Conservation (phyloP, 2,113 vertebrate species). For the Mugil cephalus region DNA sequence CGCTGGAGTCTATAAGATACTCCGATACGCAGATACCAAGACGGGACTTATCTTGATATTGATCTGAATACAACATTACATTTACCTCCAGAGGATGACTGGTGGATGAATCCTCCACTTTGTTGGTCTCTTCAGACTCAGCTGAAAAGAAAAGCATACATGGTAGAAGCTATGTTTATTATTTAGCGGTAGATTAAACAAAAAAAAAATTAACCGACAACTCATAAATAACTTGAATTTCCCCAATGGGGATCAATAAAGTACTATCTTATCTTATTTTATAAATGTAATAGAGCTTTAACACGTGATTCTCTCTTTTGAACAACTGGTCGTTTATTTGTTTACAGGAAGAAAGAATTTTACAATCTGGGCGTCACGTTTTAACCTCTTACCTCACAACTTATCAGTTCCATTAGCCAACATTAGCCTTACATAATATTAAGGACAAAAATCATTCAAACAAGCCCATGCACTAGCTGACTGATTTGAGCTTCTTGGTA, state of each 20-base stretch:
- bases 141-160: conserved; percentile 55
- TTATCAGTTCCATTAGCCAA: conserved; percentile 4
- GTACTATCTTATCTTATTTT: too few species aligned
- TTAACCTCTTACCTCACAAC: background rate
- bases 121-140: conserved; percentile 69
- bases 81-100: conserved; percentile 73
- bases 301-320: too few species aligned
- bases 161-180: background rate
- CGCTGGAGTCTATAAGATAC: background rate
- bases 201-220: too few species aligned
- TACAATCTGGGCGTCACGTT: background rate
- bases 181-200: too few species aligned
- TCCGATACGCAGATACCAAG: too few species aligned
- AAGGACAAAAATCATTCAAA: background rate
- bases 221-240: too few species aligned
- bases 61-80: background rate
- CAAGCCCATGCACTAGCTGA: background rate
- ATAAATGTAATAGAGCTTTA: too few species aligned
- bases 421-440: background rate
- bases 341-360: background rate
- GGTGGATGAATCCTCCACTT: conserved; percentile 37
- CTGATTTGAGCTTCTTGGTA: too few species aligned
- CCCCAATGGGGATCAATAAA: too few species aligned
- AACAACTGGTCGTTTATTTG: background rate
- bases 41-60: background rate